A percentile compares a stretch with the other conserved stretches of the same genome.
These are phyloP conservation scores for Rhabdomys dilectus DNA, from an alignment of 2,113 vertebrate species.

Conservation along the genomic window DNA sequence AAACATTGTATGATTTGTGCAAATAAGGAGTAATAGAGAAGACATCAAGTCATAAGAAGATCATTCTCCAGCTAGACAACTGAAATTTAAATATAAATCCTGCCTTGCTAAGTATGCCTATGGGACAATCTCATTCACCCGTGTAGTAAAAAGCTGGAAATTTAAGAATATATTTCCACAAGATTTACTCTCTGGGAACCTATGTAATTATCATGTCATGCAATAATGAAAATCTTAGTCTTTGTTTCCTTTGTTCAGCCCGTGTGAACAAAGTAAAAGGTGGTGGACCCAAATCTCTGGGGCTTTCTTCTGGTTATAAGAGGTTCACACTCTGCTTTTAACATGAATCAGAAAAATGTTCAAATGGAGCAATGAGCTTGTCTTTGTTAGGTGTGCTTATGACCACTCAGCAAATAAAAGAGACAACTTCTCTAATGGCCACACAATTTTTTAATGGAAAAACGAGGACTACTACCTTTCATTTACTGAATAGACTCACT, in stretches of 20 bases:
- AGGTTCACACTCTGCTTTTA: conserved; percentile 40
- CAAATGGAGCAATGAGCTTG: not conserved
- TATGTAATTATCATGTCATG: not conserved
- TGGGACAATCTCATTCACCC: conserved; percentile 26
- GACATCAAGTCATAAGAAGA: conserved; percentile 29
- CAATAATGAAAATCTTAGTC: not conserved
- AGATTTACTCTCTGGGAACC: conserved; percentile 46
- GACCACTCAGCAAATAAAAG: not conserved
- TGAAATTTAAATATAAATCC: conserved; percentile 60
- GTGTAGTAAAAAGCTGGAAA: conserved; percentile 21
- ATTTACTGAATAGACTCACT: conserved; percentile 37
- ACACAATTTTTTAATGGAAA: not conserved
- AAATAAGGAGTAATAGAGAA: conserved; percentile 42
- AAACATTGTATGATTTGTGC: conserved; percentile 34
- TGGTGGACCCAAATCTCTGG: not conserved
- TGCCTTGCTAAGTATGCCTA: not conserved
- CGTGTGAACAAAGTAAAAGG: conserved; percentile 35
- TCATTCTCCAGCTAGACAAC: conserved; percentile 33
- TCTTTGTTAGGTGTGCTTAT: conserved; percentile 19
- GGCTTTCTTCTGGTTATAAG: conserved; percentile 32
- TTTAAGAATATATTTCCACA: conserved; percentile 43
- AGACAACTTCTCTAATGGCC: not conserved
- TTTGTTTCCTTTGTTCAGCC: conserved; percentile 6
- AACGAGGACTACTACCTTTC: not conserved
- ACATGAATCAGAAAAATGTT: conserved; percentile 9